Conservation (phyloP, 2,888 invertebrate genomes). For the Neria commutata region DNA sequence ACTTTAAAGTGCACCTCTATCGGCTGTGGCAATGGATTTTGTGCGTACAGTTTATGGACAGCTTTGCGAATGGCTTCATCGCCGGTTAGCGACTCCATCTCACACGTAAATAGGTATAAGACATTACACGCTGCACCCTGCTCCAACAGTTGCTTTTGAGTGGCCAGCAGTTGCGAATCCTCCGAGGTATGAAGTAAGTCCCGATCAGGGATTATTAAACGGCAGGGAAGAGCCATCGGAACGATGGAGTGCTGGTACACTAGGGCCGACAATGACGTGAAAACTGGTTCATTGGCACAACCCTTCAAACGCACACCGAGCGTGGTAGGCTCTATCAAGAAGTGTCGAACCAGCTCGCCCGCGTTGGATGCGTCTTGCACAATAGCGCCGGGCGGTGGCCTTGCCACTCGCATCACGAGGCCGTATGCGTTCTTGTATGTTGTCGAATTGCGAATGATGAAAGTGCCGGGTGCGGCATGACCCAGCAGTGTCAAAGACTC, state of each 20-base stretch:
- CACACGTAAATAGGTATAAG: constrained; percentile 83
- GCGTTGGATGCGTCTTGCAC: constrained; percentile 63
- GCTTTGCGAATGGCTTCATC: constrained; percentile 79
- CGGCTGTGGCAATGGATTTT: constrained; percentile 68
- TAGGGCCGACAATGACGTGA: constrained; percentile 93
- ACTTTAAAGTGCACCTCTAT: constrained; percentile 94
- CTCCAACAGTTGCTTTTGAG: constrained; percentile 63
- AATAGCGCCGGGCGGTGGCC: constrained; percentile 75
- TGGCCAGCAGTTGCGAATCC: constrained; percentile 36
- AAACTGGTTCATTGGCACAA: constrained; percentile 94
- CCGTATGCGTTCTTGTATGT: constrained; percentile 81
- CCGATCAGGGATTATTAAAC: constrained; percentile 75
- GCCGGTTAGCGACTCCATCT: constrained; percentile 94
- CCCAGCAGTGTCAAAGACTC: constrained; percentile 90
- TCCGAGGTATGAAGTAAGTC: constrained; percentile 33
- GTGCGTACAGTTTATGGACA: constrained; percentile 69
- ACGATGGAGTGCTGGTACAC: constrained; percentile 98
- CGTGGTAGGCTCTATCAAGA: constrained; percentile 95
- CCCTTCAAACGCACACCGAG: constrained; percentile 94
- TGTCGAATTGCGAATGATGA: constrained; percentile 94
- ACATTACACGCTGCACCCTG: constrained; percentile 91
- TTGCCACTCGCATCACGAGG: constrained; percentile 88
- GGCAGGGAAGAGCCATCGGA: constrained; percentile 92
- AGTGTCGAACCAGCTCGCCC: constrained; percentile 90
- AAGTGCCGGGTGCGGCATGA: constrained; percentile 87